These are phyloP conservation scores for Lampris incognitus DNA, from an alignment of 2,113 vertebrate genomes.

Conservation along the genomic window DNA sequence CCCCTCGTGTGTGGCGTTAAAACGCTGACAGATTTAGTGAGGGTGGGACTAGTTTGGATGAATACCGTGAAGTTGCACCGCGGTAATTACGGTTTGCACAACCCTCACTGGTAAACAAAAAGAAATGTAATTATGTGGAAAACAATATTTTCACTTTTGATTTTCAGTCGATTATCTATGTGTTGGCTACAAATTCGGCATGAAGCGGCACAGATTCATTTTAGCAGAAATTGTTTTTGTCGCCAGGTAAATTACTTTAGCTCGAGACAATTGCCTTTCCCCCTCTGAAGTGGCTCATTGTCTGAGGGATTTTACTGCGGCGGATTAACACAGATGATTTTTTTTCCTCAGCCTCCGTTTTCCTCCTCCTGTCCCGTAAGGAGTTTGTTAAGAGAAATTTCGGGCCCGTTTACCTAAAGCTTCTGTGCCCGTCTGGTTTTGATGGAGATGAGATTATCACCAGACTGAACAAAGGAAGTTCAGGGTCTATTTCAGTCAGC, in stretches of 20 bases:
- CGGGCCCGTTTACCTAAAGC: conserved; percentile 5
- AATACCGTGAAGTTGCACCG: conserved; percentile 46
- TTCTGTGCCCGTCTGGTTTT: background rate
- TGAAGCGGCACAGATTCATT: conserved; percentile 45
- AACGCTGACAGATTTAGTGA: conserved; percentile 27
- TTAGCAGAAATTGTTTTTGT: conserved; percentile 48
- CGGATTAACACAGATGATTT: no score
- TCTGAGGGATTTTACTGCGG: conserved; percentile 21
- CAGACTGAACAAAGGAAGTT: conserved; percentile 2
- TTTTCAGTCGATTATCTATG: conserved; percentile 57
- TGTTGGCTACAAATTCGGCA: conserved; percentile 43
- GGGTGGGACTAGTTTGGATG: conserved; percentile 46
- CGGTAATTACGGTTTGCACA: conserved; percentile 52
- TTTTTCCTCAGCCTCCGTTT: no score
- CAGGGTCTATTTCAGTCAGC: background rate
- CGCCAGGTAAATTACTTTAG: conserved; percentile 52
- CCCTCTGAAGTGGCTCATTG: conserved; percentile 15
- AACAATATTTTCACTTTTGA: conserved; percentile 66
- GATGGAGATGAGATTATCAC: background rate
- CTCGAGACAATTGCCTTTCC: conserved; percentile 35
- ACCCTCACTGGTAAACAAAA: conserved; percentile 51
- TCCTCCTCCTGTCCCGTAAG: no score
- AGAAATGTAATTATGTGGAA: conserved; percentile 62
- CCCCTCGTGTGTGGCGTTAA: conserved; percentile 1
- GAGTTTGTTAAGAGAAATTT: no score